Percentiles rank a stretch among this genome's conserved stretches.
Conservation (phyloP, 2,888 invertebrate species). For the Dryocosmus kuriphilus region DNA sequence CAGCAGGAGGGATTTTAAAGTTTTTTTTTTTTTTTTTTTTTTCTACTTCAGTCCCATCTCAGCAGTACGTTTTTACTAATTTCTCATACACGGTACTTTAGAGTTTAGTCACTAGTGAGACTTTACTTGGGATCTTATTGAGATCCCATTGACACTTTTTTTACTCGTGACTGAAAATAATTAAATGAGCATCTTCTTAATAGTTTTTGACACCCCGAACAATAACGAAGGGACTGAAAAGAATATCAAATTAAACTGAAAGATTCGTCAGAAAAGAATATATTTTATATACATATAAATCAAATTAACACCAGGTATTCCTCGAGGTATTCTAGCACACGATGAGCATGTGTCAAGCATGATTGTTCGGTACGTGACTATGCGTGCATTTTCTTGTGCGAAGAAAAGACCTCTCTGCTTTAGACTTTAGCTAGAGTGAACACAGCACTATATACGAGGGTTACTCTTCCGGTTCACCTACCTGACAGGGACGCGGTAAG, state of each 20-base stretch:
- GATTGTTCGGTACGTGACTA: constrained; percentile 37
- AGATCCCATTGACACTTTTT: too few species aligned
- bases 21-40: too few species aligned
- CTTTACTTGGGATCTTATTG: too few species aligned
- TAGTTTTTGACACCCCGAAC: not conserved
- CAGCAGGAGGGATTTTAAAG: too few species aligned
- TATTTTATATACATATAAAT: constrained; percentile 30
- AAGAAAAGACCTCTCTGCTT: constrained; percentile 34
- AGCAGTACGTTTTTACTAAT: too few species aligned
- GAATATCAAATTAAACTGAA: not conserved
- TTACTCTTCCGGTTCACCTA: constrained; percentile 40
- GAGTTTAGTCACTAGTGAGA: too few species aligned
- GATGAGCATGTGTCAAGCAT: constrained; percentile 21
- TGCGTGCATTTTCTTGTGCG: constrained; percentile 36
- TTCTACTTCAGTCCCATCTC: too few species aligned
- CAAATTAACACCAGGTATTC: constrained; percentile 5
- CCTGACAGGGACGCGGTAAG: constrained; percentile 37
- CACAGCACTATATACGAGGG: constrained; percentile 17
- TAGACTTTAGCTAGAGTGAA: too few species aligned
- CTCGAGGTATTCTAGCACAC: constrained; percentile 1
- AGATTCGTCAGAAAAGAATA: not conserved
- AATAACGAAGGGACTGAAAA: not conserved
- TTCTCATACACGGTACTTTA: too few species aligned
- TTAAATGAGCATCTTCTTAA: not conserved
- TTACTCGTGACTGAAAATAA: not conserved